These are phyloP conservation scores for Gymnogyps californianus DNA, from an alignment of 2,113 vertebrate species.

Conservation along the genomic window DNA sequence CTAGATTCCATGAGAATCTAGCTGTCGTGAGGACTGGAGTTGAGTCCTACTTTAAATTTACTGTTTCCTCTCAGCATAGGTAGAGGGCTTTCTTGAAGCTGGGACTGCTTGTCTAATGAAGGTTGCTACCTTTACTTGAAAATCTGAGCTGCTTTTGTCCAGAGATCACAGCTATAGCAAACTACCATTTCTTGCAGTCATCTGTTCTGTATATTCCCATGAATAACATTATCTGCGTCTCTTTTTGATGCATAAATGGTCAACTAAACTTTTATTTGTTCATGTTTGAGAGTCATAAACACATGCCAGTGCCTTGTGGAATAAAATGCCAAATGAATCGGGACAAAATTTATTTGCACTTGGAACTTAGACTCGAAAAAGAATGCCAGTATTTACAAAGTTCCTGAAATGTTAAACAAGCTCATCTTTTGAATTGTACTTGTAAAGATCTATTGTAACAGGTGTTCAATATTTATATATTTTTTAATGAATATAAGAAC, in stretches of 20 bases:
- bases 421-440: background rate
- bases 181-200: background rate
- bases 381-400: background rate
- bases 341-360: background rate
- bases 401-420: background rate
- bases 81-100: background rate
- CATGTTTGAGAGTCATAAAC: background rate
- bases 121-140: background rate
- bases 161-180: background rate
- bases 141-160: background rate
- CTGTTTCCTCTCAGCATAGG: background rate
- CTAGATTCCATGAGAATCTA: background rate
- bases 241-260: background rate
- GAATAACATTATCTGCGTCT: background rate
- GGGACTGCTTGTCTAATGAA: background rate
- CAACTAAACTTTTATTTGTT: background rate
- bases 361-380: background rate
- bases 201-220: background rate
- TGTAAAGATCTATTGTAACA: background rate
- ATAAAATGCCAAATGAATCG: background rate
- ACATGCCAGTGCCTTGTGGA: background rate
- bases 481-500: background rate
- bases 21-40: background rate
- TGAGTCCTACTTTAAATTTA: background rate
- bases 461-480: background rate